Evolutionary conservation across 2,888 invertebrate species (phyloP).

Genomic region (Calephelis perditalis): DNA sequence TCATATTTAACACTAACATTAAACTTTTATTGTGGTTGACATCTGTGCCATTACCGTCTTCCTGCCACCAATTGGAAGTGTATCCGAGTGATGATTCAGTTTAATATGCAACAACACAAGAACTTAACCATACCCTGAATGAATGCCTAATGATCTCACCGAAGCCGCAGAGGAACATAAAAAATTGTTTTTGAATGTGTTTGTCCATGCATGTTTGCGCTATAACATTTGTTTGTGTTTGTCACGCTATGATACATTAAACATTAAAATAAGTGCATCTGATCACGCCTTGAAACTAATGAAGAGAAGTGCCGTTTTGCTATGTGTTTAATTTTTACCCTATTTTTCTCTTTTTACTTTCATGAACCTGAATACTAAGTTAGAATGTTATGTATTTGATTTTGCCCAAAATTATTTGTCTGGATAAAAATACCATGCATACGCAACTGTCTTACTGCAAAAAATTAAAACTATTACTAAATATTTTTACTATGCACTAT

Average conservation of each 20-base stretch:
- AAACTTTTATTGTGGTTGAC: slow-evolving; percentile 16
- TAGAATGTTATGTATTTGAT: too few relatives aligned
- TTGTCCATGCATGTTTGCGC: slow-evolving; percentile 62
- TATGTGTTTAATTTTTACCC: not conserved
- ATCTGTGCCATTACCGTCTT: slow-evolving; percentile 70
- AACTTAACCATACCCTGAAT: slow-evolving; percentile 64
- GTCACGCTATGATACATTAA: slow-evolving; percentile 47
- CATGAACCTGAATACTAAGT: too few relatives aligned
- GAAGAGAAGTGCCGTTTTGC: not conserved
- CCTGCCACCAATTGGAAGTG: slow-evolving; percentile 62
- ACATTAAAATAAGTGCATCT: slow-evolving; percentile 18
- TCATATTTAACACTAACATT: slow-evolving; percentile 14
- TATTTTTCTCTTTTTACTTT: not conserved
- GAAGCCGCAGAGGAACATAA: slow-evolving; percentile 51
- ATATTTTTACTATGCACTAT: too few relatives aligned
- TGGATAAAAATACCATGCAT: too few relatives aligned
- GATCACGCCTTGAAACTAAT: slow-evolving; percentile 14
- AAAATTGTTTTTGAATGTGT: slow-evolving; percentile 63
- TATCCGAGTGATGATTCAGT: slow-evolving; percentile 41
- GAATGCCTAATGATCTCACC: slow-evolving; percentile 64
- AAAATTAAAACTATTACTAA: too few relatives aligned
- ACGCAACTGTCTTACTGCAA: too few relatives aligned
- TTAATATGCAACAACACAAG: slow-evolving; percentile 51
- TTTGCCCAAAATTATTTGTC: too few relatives aligned
- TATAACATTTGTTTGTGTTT: slow-evolving; percentile 55